Base-by-base conservation (phyloP, 1,140 invertebrate species). In the Proctacanthus coquilletti region DNA sequence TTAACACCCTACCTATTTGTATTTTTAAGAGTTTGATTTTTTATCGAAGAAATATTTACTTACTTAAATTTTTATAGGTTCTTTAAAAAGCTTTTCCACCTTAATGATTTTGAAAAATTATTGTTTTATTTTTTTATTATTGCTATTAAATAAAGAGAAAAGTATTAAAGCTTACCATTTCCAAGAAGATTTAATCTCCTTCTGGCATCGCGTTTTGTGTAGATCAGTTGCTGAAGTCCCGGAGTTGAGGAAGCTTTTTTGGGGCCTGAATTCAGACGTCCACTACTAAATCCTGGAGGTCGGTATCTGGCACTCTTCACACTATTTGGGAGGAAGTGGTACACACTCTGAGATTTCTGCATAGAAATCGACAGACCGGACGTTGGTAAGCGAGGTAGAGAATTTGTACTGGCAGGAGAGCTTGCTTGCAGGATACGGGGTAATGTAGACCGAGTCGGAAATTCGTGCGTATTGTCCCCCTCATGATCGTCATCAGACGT, bases 251-350 rank as follows among this genome's bases (percentile, higher is more conserved):
- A 69, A 5, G 80, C 77, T 14, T 78, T 62, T 41, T 80, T 81
- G 11, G 71, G 68, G 2, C 69, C 70, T 8, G 58, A 48, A 20
- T 58, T 58, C 4, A 48, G 38, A 5, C 47, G 43, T 48, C 53
- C 50, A 32, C 66, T 66, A 34, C 66, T 68, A 57, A 84, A 80
- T 0, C 85, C 84, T 0, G 84, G 84, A 0, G 85, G 83, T 2
- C 85, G 62, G 52, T 91, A 89, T 3, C 86, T 62, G 4, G 85
- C 85, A 19, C 83, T 87, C 50, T 87, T 85, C 3, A 84, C 82
- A 42, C 70, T 71, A 34, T 65, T 66, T 42, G 70, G 68, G 23
- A 69, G 21, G 46, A 76, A 70, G 48, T 77, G 64, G 51, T 74
- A 66, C 30, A 74, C 67, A 42, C 71, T 77, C 46, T 80, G 74